phyloP scores from a whole-genome alignment of 2,888 invertebrate species.

The Lysandra coridon region DNA sequence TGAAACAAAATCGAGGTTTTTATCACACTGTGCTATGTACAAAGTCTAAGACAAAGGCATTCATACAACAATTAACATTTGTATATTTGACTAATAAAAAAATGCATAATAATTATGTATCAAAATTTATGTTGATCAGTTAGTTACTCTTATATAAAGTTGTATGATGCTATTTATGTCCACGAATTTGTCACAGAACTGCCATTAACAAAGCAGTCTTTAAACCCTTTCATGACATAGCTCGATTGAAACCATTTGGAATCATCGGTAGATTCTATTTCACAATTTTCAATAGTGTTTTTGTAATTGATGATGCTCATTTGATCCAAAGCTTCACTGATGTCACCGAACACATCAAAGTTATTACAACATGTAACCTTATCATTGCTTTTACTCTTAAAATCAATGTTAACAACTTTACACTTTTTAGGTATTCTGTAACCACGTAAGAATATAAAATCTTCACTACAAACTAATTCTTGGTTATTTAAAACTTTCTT shows the following conservation, averaged over 20 bases:
- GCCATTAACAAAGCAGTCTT: slow-evolving; percentile 79
- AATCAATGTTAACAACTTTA: slow-evolving; percentile 63
- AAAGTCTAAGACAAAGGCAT: neutral
- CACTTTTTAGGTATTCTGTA: slow-evolving; percentile 63
- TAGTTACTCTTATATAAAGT: neutral
- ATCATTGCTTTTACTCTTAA: slow-evolving; percentile 51
- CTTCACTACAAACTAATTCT: slow-evolving; percentile 55
- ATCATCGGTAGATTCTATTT: slow-evolving; percentile 62
- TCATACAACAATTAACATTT: slow-evolving; percentile 22
- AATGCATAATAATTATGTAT: neutral
- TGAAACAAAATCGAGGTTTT: too few relatives aligned
- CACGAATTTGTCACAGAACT: slow-evolving; percentile 77
- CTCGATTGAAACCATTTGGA: slow-evolving; percentile 78
- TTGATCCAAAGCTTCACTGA: slow-evolving; percentile 47
- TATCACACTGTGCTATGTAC: neutral
- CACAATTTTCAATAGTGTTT: slow-evolving; percentile 50
- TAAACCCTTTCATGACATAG: slow-evolving; percentile 80
- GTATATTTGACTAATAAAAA: slow-evolving; percentile 15
- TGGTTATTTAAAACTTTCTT: slow-evolving; percentile 53
- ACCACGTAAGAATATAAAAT: slow-evolving; percentile 60
- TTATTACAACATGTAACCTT: slow-evolving; percentile 65
- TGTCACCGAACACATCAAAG: slow-evolving; percentile 67
- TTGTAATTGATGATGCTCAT: slow-evolving; percentile 46
- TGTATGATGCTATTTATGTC: slow-evolving; percentile 42
- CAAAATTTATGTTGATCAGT: neutral